Evolutionary conservation across 2,888 invertebrate genomes (phyloP).

Genomic region (Cataglyphis livida): DNA sequence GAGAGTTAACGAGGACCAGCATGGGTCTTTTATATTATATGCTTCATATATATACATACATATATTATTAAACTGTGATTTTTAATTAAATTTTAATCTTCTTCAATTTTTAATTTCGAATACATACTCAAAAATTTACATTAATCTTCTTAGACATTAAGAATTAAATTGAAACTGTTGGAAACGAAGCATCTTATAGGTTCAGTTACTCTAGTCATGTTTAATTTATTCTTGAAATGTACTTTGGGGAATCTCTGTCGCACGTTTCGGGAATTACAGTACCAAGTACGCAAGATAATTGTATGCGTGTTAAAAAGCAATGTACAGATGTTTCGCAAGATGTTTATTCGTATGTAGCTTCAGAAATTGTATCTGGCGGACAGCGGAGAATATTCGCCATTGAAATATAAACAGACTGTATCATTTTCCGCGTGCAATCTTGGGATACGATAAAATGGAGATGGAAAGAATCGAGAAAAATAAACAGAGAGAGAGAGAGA

Average conservation of each 20-base stretch:
- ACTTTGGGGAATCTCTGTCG: neutral
- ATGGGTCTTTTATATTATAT: too few species aligned
- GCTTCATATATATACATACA: too few species aligned
- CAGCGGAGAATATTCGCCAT: conserved; percentile 3
- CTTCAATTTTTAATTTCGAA: neutral
- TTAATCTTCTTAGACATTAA: neutral
- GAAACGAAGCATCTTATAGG: neutral
- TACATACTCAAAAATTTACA: neutral
- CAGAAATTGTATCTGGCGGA: conserved; percentile 22
- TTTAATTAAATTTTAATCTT: neutral
- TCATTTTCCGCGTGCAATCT: conserved; percentile 4
- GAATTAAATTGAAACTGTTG: neutral
- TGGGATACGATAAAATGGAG: conserved; percentile 14
- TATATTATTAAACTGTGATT: neutral
- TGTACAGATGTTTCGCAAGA: neutral
- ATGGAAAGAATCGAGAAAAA: neutral
- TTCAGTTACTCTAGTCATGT: neutral
- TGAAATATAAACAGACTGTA: conserved; percentile 22
- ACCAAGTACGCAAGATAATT: conserved; percentile 18
- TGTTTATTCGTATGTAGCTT: conserved; percentile 5
- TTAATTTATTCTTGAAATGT: neutral
- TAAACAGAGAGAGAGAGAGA: neutral
- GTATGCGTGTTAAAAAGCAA: conserved; percentile 21
- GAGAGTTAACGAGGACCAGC: neutral
- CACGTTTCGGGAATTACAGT: neutral